These are phyloP conservation scores for Sebastes jordani DNA, from an alignment of 2,797 vertebrate species.

Conservation along the genomic window DNA sequence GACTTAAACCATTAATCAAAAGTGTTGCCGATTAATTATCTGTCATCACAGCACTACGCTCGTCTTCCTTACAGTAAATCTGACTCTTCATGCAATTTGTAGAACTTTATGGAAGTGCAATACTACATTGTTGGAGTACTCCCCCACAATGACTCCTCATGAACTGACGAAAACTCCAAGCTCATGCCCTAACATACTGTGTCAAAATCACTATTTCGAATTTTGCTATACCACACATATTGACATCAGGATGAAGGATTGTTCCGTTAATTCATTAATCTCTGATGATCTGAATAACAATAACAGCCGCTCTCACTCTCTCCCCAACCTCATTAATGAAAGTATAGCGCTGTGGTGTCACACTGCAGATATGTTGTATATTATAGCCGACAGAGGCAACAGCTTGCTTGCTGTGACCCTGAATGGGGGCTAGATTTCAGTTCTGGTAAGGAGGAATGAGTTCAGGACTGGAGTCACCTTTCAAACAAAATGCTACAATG, in stretches of 20 bases:
- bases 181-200: background rate
- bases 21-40: background rate
- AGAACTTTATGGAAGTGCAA: background rate
- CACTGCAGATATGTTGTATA: background rate
- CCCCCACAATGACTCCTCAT: background rate
- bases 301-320: background rate
- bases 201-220: background rate
- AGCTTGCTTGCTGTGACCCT: slow-evolving; percentile 17
- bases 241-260: slow-evolving; percentile 25
- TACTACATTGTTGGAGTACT: background rate
- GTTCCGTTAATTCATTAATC: slow-evolving; percentile 16
- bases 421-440: background rate
- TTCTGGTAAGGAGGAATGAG: slow-evolving; percentile 7
- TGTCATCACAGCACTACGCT: background rate
- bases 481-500: slow-evolving; percentile 37
- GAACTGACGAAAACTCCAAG: background rate
- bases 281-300: slow-evolving; percentile 39
- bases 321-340: background rate
- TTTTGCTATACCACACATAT: background rate
- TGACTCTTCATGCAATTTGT: background rate
- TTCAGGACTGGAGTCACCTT: slow-evolving; percentile 42
- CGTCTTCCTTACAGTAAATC: background rate
- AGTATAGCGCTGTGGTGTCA: background rate
- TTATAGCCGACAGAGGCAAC: slow-evolving; percentile 7
- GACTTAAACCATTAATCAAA: background rate